Conservation (phyloP, 2,113 vertebrate genomes). For the Podarcis cretensis region DNA sequence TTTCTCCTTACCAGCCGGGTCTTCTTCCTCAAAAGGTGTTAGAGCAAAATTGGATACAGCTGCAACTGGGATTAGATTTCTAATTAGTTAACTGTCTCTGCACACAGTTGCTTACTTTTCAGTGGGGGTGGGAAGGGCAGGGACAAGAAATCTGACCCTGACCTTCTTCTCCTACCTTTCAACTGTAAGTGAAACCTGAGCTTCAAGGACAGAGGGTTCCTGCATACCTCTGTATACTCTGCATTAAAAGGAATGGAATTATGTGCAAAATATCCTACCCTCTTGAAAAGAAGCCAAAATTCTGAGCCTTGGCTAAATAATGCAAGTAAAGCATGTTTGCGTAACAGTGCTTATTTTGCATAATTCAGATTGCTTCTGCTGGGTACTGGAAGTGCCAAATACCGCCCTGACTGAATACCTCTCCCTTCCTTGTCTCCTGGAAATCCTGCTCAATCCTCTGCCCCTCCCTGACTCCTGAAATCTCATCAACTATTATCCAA, state of each 20-base stretch:
- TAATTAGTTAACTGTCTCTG: constrained; percentile 64
- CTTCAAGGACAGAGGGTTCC: constrained; percentile 3
- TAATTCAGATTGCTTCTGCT: background rate
- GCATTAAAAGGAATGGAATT: background rate
- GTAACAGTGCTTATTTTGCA: background rate
- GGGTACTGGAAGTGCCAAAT: background rate
- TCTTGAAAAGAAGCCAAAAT: background rate
- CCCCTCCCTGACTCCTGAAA: background rate
- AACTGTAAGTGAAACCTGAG: constrained; percentile 39
- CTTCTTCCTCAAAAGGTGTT: constrained; percentile 33
- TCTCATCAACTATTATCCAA: background rate
- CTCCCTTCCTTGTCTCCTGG: background rate
- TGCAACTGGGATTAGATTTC: constrained; percentile 63
- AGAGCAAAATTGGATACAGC: constrained; percentile 34
- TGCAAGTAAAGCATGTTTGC: background rate
- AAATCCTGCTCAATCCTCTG: background rate
- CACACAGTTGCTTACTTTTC: constrained; percentile 46
- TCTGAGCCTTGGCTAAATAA: background rate
- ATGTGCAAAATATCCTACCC: background rate
- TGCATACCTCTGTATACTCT: background rate
- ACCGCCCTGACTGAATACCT: background rate
- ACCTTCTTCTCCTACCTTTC: constrained; percentile 4
- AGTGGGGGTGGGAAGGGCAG: constrained; percentile 35
- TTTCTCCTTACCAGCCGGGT: background rate
- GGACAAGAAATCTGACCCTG: background rate